These are phyloP conservation scores for Chiloscyllium punctatum DNA, from an alignment of 2,797 vertebrate genomes.

Conservation along the genomic window DNA sequence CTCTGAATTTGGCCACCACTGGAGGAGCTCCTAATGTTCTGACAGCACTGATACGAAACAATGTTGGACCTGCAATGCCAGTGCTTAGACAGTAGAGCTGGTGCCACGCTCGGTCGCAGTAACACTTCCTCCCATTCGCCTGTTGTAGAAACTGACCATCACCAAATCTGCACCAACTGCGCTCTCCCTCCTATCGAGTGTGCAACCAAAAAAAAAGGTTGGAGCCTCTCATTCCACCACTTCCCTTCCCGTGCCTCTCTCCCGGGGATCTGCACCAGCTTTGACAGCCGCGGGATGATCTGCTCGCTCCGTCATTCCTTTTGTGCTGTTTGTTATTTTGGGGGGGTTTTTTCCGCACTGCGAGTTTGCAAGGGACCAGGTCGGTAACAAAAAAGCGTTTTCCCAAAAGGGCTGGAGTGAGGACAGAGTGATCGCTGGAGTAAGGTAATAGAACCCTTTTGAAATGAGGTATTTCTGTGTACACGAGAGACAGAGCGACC, in stretches of 20 bases:
- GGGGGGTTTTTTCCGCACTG: neutral
- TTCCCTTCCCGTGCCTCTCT: neutral
- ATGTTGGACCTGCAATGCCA: neutral
- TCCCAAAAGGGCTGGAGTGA: neutral
- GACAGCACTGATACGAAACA: neutral
- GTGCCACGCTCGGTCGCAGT: neutral
- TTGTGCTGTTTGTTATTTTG: neutral
- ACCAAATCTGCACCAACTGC: neutral
- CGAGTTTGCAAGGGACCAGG: neutral
- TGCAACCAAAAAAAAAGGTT: neutral
- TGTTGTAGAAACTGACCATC: neutral
- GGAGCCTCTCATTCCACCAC: neutral
- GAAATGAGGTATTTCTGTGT: neutral
- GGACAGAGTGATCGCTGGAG: neutral
- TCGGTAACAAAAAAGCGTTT: neutral
- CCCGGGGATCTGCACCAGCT: constrained; percentile 15
- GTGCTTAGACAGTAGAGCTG: neutral
- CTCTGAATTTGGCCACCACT: neutral
- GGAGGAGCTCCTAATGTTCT: neutral
- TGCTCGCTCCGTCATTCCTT: neutral
- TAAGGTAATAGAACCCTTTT: neutral
- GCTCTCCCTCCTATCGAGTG: neutral
- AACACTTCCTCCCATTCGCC: neutral
- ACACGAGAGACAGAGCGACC: neutral
- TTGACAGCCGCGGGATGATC: neutral